A percentile compares a stretch with the other conserved stretches of the same genome.
These are phyloP conservation scores for Bactericera cockerelli DNA, from an alignment of 1,140 invertebrate species.

Conservation along the genomic window DNA sequence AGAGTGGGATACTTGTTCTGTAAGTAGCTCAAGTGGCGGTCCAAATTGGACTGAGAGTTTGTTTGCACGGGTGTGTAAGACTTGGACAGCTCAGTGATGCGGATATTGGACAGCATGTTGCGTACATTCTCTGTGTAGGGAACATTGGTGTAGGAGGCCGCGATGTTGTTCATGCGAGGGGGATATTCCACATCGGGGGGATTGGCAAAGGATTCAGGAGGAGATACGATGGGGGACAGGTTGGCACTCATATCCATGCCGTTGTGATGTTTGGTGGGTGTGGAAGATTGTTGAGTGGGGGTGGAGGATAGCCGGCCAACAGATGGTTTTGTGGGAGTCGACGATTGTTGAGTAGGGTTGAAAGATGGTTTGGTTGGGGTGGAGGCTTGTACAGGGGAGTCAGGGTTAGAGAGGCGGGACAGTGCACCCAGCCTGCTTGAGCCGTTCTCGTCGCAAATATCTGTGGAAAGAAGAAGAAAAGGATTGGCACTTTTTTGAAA, in stretches of 20 bases:
- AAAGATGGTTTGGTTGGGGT: not conserved
- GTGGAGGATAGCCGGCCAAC: not conserved
- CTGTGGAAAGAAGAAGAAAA: not conserved
- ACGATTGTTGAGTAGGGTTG: not conserved
- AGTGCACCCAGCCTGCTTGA: not conserved
- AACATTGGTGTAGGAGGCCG: not conserved
- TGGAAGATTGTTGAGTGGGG: not conserved
- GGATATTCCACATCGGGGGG: not conserved
- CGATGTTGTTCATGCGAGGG: not conserved
- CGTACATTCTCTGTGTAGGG: not conserved
- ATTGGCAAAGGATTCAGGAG: not conserved
- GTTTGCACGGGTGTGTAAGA: not conserved
- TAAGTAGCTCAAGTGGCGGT: not conserved
- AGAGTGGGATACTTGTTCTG: not conserved
- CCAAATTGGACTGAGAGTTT: not conserved
- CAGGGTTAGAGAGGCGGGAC: not conserved
- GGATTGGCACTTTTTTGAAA: not conserved
- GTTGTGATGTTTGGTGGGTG: not conserved
- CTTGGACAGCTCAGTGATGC: not conserved
- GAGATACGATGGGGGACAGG: slow-evolving; percentile 9
- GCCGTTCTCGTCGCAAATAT: not conserved
- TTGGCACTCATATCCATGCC: slow-evolving; percentile 6
- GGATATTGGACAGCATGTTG: slow-evolving; percentile 9
- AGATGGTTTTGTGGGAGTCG: not conserved
- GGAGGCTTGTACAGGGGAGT: not conserved